Evolutionary conservation across 2,797 vertebrate species (phyloP), one percentile per base, ranked within the genome.

Genomic region (Scleropages formosus): DNA sequence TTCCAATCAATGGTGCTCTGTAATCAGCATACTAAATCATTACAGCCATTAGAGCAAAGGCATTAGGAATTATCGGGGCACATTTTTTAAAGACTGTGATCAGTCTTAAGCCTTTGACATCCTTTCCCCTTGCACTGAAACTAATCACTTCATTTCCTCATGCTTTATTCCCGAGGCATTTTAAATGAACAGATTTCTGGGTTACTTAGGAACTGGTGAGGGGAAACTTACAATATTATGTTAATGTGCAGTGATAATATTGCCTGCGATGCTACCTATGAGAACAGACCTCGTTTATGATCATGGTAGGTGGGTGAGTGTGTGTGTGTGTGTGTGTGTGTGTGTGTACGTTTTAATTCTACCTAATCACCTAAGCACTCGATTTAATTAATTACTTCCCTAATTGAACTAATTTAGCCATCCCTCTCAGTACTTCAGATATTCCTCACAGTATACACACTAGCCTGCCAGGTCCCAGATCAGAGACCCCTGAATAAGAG

Each of bases 21-120:
- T 62, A 71, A 71, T 49, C 66, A 64, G 75, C 68, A 8, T 4
- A 58, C 72, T 69, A 63, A 74, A 78, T 68, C 65, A 68, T 44
- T 49, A 63, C 12, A 69, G 11, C 72, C 64, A 74, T 70, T 61
- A 70, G 58, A 47, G 13, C 16, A n/a, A 44, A 51, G 11, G 39
- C 76, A 68, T 71, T 47, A 58, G 9, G 53, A 56, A 12, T 46
- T 69, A 68, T 60, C 53, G 60, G n/a, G 11, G 20, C 11, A n/a
- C 18, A 24, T 20, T 31, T 66, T 74, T 67, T 66, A 53, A 67
- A 67, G 62, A 67, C 73, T 39, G 49, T n/a, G 31, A 61, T 69
- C 65, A 75, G 20, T 76, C 67, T 51, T 39, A 8, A 27, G 67
- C 20, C 44, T 68, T 26, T 62, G 59, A 76, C 27, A 10, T 64